A percentile compares a stretch with the other conserved stretches of the same genome.
phyloP scores from a whole-genome alignment of 1,140 invertebrate species.

The Harlomillsia oculata region DNA sequence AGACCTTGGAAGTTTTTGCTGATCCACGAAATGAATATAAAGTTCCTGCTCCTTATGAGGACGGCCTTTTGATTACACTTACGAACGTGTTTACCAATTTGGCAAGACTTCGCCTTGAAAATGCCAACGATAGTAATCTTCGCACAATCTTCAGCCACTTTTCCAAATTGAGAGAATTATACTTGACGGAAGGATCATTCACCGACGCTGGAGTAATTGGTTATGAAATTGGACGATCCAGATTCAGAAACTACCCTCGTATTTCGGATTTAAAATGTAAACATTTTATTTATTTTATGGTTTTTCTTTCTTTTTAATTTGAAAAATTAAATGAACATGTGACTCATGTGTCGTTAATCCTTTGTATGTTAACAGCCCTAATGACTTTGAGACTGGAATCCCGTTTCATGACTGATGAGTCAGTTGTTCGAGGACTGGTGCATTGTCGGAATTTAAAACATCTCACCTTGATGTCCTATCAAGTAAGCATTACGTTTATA shows the following conservation, averaged over 20 bases:
- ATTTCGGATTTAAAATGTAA: too few species aligned
- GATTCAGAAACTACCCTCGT: too few species aligned
- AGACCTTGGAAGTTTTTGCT: conserved; percentile 2
- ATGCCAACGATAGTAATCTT: conserved; percentile 3
- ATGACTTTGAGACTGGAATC: conserved; percentile 1
- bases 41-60: not conserved
- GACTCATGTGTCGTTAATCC: not conserved
- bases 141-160: not conserved
- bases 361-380: not conserved
- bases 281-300: too few species aligned
- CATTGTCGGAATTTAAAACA: too few species aligned
- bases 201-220: conserved; percentile 4
- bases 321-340: not conserved
- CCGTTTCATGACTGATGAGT: conserved; percentile 1
- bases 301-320: too few species aligned
- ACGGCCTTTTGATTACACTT: not conserved
- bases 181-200: not conserved
- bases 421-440: not conserved
- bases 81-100: conserved; percentile 3
- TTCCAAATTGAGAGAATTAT: conserved; percentile 1
- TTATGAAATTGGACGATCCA: too few species aligned
- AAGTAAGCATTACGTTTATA: too few species aligned
- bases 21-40: not conserved
- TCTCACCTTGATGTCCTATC: too few species aligned
- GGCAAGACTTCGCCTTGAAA: conserved; percentile 6